Percentiles rank a stretch among this genome's conserved stretches.
Evolutionary conservation across 2,797 vertebrate genomes (phyloP).

Genomic region (Lepidocolaptes lacrymiger): DNA sequence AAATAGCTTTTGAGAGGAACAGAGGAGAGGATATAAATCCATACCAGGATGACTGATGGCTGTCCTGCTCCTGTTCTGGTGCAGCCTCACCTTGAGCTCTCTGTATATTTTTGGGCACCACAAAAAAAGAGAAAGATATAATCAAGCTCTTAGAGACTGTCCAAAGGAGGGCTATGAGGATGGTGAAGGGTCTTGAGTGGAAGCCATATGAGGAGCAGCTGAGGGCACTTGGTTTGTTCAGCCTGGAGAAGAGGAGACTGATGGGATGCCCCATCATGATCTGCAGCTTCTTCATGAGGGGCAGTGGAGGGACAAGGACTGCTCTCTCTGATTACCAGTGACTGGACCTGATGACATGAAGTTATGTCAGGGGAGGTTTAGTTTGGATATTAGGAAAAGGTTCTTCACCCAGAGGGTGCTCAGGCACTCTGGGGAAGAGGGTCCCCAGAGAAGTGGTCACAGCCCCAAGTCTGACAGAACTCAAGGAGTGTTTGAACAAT

Average conservation of each 20-base stretch:
- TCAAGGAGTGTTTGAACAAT: not conserved
- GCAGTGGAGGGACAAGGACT: not conserved
- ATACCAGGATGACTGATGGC: not conserved
- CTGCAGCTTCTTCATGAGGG: not conserved
- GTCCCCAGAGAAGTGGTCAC: not conserved
- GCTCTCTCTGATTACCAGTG: not conserved
- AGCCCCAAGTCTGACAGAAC: not conserved
- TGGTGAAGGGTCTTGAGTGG: not conserved
- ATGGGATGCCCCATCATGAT: not conserved
- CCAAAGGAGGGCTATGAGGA: not conserved
- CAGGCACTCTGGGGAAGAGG: not conserved
- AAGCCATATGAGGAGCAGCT: not conserved
- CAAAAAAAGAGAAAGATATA: not conserved
- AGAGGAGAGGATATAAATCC: not conserved
- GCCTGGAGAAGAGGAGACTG: not conserved
- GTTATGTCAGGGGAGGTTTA: not conserved
- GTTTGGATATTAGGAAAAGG: not conserved
- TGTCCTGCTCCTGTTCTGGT: not conserved
- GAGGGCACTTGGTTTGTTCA: not conserved
- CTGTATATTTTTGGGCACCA: not conserved
- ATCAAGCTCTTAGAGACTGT: not conserved
- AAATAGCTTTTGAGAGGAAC: not conserved
- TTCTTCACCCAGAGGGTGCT: accelerated
- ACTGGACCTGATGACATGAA: not conserved
- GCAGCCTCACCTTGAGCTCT: accelerated